A percentile compares a stretch with the other conserved stretches of the same genome.
Conservation (phyloP, 2,113 vertebrate species). For the Entelurus aequoreus region DNA sequence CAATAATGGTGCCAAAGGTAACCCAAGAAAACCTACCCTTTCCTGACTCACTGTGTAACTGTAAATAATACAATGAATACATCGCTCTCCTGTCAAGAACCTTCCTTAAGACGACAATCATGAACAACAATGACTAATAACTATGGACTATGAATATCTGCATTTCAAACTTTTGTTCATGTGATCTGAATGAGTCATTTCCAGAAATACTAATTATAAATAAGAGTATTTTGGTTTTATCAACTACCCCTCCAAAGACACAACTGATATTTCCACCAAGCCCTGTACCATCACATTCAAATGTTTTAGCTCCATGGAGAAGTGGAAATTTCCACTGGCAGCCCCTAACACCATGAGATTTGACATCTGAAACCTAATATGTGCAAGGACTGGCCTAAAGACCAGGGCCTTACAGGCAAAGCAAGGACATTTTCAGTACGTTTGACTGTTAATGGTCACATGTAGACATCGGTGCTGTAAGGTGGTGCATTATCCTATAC, state of each 20-base stretch:
- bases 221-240: too few relatives aligned
- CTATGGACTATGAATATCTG: not conserved
- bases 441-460: conserved; percentile 8
- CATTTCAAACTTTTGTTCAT: not conserved
- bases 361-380: conserved; percentile 72
- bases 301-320: conserved; percentile 19
- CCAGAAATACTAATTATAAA: not conserved
- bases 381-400: conserved; percentile 60
- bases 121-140: conserved; percentile 8
- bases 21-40: not conserved
- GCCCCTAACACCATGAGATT: conserved; percentile 41
- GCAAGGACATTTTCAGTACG: conserved; percentile 26
- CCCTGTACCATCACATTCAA: not conserved
- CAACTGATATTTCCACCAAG: not conserved
- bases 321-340: conserved; percentile 77
- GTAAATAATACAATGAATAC: conserved; percentile 12
- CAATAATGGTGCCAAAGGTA: not conserved
- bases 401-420: conserved; percentile 48
- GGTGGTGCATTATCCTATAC: not conserved
- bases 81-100: not conserved
- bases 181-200: not conserved
- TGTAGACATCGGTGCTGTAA: not conserved
- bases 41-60: conserved; percentile 1
- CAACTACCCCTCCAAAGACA: conserved; percentile 5
- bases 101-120: not conserved